phyloP scores from a whole-genome alignment of 1,140 invertebrate species.

The Scaptomyza pallida region DNA sequence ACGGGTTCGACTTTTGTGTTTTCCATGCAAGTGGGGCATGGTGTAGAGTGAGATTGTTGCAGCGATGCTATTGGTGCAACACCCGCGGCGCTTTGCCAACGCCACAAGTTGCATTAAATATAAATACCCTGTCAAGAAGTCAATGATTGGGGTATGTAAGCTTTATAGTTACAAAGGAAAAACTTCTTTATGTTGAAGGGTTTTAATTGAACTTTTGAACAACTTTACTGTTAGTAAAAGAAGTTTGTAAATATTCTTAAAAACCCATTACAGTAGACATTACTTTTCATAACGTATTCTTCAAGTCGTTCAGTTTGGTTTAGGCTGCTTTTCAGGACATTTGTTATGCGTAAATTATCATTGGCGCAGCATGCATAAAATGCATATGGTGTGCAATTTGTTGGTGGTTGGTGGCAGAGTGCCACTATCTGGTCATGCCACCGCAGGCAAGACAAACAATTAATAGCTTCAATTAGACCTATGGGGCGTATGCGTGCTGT shows the following conservation, averaged over 20 bases:
- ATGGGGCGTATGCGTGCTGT: constrained; percentile 54
- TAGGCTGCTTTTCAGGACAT: constrained; percentile 6
- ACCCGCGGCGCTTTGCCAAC: constrained; percentile 49
- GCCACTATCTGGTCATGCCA: constrained; percentile 42
- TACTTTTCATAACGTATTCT: constrained; percentile 3
- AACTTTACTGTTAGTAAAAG: too few relatives aligned
- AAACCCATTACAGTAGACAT: background rate
- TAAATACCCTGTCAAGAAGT: background rate
- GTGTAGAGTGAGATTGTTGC: constrained; percentile 9
- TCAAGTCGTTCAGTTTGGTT: background rate
- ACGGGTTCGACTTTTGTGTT: constrained; percentile 52
- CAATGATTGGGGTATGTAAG: background rate
- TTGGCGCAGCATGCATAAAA: constrained; percentile 46
- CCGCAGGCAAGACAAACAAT: constrained; percentile 67
- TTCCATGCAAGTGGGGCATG: background rate
- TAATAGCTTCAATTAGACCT: constrained; percentile 82
- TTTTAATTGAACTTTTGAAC: too few relatives aligned
- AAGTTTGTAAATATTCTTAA: too few relatives aligned
- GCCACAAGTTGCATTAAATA: constrained; percentile 26
- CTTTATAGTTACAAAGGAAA: background rate
- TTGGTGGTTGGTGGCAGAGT: constrained; percentile 32
- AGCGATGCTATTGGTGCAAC: constrained; percentile 42
- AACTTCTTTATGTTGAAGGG: too few relatives aligned
- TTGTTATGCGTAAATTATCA: constrained; percentile 70
- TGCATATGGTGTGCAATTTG: constrained; percentile 41